Conservation (phyloP, 2,797 vertebrate species). For the Sibirionetta formosa region DNA sequence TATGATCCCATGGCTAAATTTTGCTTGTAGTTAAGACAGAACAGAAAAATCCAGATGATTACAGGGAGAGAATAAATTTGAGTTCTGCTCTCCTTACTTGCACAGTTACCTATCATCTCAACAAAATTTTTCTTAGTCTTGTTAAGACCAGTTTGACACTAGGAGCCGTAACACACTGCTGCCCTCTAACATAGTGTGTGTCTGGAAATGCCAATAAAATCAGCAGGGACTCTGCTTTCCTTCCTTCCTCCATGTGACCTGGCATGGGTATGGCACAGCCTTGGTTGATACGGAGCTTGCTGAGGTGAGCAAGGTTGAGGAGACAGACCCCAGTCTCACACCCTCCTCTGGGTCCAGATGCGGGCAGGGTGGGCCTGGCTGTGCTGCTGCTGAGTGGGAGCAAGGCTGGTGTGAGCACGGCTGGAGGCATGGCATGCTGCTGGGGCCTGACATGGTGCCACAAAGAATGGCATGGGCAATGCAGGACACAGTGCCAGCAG, state of each 20-base stretch:
- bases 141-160: not conserved
- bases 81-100: not conserved
- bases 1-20: not conserved
- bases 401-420: accelerated
- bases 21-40: not conserved
- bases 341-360: not conserved
- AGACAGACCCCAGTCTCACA: not conserved
- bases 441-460: not conserved
- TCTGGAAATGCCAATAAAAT: not conserved
- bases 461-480: not conserved
- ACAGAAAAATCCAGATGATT: not conserved
- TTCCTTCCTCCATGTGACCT: accelerated
- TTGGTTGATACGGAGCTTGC: accelerated
- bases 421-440: not conserved
- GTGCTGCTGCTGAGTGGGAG: not conserved
- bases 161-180: not conserved
- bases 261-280: not conserved
- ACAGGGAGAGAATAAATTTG: not conserved
- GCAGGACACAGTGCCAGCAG: accelerated
- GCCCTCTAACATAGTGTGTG: not conserved
- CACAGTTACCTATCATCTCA: not conserved
- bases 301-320: not conserved
- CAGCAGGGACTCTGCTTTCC: not conserved
- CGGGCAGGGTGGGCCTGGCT: not conserved
- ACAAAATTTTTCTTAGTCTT: not conserved